Evolutionary conservation across 2,888 invertebrate species (phyloP).

Genomic region (Lasius fuliginosus): DNA sequence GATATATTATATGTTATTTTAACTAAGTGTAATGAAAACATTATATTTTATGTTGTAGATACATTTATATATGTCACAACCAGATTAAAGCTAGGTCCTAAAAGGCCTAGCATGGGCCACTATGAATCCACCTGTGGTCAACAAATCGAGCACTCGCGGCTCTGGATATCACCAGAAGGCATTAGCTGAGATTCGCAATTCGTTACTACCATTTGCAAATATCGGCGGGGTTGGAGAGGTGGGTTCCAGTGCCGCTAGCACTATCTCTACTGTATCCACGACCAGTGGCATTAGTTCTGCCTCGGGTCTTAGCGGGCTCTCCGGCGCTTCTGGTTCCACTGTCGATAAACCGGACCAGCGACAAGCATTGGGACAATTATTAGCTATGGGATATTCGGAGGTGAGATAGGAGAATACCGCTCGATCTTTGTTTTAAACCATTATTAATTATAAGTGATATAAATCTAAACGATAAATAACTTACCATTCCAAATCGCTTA

Average conservation of each 20-base stretch:
- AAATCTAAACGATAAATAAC: background rate
- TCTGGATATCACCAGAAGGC: conserved; percentile 95
- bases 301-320: conserved; percentile 88
- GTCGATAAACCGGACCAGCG: conserved; percentile 90
- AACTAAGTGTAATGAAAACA: background rate
- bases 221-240: conserved; percentile 89
- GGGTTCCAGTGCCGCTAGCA: conserved; percentile 92
- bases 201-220: conserved; percentile 93
- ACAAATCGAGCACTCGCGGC: conserved; percentile 90
- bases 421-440: background rate
- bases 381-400: conserved; percentile 92
- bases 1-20: background rate
- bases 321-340: conserved; percentile 89
- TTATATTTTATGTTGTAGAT: conserved; percentile 65
- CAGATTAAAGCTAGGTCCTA: conserved; percentile 85
- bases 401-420: conserved; percentile 84
- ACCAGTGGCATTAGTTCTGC: conserved; percentile 89
- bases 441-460: background rate
- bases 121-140: conserved; percentile 87
- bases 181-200: conserved; percentile 94
- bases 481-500: conserved; percentile 62
- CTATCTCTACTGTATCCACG: conserved; percentile 89
- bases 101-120: conserved; percentile 87
- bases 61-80: conserved; percentile 81
- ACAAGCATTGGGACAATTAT: conserved; percentile 90